Conservation (phyloP, 2,888 invertebrate genomes). For the Nemotelus nigrinus region DNA sequence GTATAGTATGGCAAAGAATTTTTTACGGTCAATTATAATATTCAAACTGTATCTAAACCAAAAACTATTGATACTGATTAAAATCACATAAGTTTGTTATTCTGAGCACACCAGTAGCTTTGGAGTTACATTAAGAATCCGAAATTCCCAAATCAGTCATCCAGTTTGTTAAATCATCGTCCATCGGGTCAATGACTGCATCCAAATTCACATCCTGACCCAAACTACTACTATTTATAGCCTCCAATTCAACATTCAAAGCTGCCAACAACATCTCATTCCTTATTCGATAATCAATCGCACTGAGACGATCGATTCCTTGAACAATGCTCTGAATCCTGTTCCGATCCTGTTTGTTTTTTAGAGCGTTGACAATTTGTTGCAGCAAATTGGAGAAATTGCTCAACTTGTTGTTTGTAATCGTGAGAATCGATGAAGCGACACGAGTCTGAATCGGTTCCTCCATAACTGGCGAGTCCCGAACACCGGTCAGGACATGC, state of each 20-base stretch:
- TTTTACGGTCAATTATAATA: too few relatives aligned
- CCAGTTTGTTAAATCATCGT: slow-evolving; percentile 12
- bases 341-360: not conserved
- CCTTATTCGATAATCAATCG: slow-evolving; percentile 13
- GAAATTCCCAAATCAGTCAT: slow-evolving; percentile 1
- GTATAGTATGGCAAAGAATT: too few relatives aligned
- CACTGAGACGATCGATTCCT: slow-evolving; percentile 17
- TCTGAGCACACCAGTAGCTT: too few relatives aligned
- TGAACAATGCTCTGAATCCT: not conserved
- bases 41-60: too few relatives aligned
- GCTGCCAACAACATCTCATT: slow-evolving; percentile 23
- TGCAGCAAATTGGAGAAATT: slow-evolving; percentile 22
- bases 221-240: not conserved
- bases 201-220: not conserved
- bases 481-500: slow-evolving; percentile 1
- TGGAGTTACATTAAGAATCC: not conserved
- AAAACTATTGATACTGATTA: too few relatives aligned
- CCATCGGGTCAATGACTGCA: not conserved
- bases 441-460: not conserved
- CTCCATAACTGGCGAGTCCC: not conserved
- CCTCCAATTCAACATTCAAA: slow-evolving; percentile 14
- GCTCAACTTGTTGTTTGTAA: slow-evolving; percentile 15
- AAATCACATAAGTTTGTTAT: too few relatives aligned
- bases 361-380: not conserved
- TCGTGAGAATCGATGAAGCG: slow-evolving; percentile 1